Evolutionary conservation across 2,888 invertebrate species (phyloP), one percentile per base, ranked within the genome.

Genomic region (Syrista parreyssii): DNA sequence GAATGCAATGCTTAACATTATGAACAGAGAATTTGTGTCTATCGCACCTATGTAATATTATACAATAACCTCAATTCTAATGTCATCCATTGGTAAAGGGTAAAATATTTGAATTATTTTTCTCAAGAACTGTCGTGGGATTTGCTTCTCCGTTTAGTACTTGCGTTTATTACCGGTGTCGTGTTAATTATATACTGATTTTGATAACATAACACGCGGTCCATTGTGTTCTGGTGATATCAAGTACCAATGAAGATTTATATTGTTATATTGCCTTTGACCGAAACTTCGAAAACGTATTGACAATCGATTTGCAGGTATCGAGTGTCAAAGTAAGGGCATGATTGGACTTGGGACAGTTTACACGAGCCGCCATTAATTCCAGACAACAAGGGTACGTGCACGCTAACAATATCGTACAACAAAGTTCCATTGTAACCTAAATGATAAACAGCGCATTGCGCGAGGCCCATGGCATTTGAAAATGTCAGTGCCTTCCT

Each of bases 401-500:
- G 68, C 75, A 74, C 36, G 75, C 40, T 72, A 76, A 32, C 78
- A 40, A 73, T 75, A 78, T 73, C 79, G 78, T 75, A 78, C 80
- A 80, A 82, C 79, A 76, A 78, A 79, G 78, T 55, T 79, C 78
- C 75, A 75, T 79, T 79, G 80, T 81, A 78, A 82, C 79, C 79
- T 76, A 80, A 87, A 86, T 85, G 86, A 87, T 87, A 87, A 88
- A 88, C 82, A 81, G 84, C 81, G 81, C 82, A 80, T 86, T 83
- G 79, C 81, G 74, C 71, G 78, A 83, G 81, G 75, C 80, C 81
- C 73, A 84, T 88, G 90, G 87, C 89, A 89, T 89, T 89, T 90
- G 81, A 79, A 90, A 90, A 90, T 89, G 89, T 90, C 89, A 90
- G 88, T 87, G 84, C 84, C 89, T 87, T 86, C 88, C 88, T 89